These are phyloP conservation scores for Anser brachyrhynchus DNA, from an alignment of 2,113 vertebrate species.

Conservation along the genomic window DNA sequence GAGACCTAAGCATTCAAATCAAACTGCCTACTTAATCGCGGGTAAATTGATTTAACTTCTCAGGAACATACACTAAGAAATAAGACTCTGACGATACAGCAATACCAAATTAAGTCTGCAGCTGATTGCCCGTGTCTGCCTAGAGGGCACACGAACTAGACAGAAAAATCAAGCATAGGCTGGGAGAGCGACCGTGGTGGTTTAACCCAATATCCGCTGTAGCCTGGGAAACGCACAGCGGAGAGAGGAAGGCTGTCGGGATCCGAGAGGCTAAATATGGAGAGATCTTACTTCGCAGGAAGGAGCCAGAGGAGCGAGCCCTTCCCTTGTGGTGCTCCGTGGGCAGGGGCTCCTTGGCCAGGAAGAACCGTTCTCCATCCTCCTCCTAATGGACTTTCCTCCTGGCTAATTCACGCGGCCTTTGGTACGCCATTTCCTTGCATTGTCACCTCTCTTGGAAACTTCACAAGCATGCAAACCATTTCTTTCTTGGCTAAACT, in stretches of 20 bases:
- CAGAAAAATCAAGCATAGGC: not conserved
- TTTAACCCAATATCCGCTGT: not conserved
- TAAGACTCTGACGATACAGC: not conserved
- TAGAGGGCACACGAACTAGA: not conserved
- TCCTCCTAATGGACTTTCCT: not conserved
- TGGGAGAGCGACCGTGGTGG: not conserved
- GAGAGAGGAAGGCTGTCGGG: not conserved
- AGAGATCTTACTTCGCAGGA: not conserved
- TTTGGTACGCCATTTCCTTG: not conserved
- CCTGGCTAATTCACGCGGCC: constrained; percentile 7
- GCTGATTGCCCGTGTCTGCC: accelerated
- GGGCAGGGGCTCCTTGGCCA: not conserved
- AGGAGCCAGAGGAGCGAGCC: accelerated
- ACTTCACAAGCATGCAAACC: not conserved
- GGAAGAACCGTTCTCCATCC: not conserved
- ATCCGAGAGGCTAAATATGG: not conserved
- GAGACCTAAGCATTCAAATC: not conserved
- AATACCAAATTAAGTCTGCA: not conserved
- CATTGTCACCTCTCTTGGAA: constrained; percentile 51
- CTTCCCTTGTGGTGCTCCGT: accelerated
- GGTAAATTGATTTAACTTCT: not conserved
- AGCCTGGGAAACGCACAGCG: not conserved
- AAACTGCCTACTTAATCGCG: not conserved
- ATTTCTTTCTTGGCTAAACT: not conserved
- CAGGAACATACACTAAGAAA: not conserved